Evolutionary conservation across 2,113 vertebrate species (phyloP), one percentile per base, ranked within the genome.

Genomic region (Pseudopipra pipra): DNA sequence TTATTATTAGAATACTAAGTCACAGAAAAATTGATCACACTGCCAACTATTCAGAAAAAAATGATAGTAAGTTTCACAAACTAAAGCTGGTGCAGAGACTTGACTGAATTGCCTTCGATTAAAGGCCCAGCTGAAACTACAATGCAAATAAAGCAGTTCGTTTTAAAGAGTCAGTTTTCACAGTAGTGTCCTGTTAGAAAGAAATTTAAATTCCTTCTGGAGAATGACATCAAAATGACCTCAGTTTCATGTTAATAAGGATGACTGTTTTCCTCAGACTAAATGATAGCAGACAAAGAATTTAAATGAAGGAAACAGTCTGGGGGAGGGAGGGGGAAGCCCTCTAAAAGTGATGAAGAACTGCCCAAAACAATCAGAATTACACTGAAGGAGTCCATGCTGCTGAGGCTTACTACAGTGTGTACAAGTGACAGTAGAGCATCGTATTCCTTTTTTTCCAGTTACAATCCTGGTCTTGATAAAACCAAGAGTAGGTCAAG

Each of bases 1-100:
- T 54, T 92, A 65, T 70, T 93, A 52, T 75, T 76, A 85, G 55
- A 88, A 81, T 41, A 52, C 39, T 37, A 78, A 92, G 43, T 68
- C 74, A 70, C 9, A 65, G 63, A 92, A 73, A 94, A 78, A 91
- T 17, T 37, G 37, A 88, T 87, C 77, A 41, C 27, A 30, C 49
- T 94, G 68, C 61, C 72, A 93, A n/a, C 35, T 66, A 70, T 15
- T 82, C 25, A 44, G 61, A 80, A 89, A 55, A 70, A 78, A 62
- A 72, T 1, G 3, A 25, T 9, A 65, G 0, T 25, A 88, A 43
- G 16, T 74, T 85, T 94, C 74, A 76, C 44, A 77, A 30, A 75
- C 24, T 65, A 75, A 90, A 67, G 28, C 37, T 66, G 31, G 72
- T 58, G 47, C 19, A 15, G 23, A 85, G 49, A 71, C 22, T 71